These are phyloP conservation scores for Reinhardtius hippoglossoides DNA, from an alignment of 2,113 vertebrate species.

Conservation along the genomic window DNA sequence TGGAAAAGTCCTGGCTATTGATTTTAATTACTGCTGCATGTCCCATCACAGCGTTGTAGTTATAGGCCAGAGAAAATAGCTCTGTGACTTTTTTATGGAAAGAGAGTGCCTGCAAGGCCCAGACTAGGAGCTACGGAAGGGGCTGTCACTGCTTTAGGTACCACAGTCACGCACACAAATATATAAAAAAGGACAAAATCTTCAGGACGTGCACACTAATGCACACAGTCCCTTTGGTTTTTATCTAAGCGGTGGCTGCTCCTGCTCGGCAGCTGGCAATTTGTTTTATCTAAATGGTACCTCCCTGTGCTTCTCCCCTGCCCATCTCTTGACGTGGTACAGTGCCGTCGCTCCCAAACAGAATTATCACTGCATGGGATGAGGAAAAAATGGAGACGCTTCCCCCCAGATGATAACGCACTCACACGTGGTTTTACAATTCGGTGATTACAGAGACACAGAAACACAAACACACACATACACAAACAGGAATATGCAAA, in stretches of 20 bases:
- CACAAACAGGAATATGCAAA: slow-evolving; percentile 61
- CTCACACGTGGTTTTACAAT: slow-evolving; percentile 75
- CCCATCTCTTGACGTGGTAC: slow-evolving; percentile 79
- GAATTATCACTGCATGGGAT: slow-evolving; percentile 78
- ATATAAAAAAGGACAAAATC: slow-evolving; percentile 45
- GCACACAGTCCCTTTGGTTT: slow-evolving; percentile 64
- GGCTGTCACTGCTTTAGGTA: slow-evolving; percentile 26
- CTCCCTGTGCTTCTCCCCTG: slow-evolving; percentile 74
- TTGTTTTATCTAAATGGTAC: slow-evolving; percentile 86
- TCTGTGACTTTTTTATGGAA: slow-evolving; percentile 83
- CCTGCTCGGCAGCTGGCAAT: slow-evolving; percentile 79
- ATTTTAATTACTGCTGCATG: slow-evolving; percentile 96
- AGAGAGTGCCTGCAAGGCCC: slow-evolving; percentile 33
- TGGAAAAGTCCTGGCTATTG: slow-evolving; percentile 90
- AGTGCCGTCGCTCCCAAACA: slow-evolving; percentile 76
- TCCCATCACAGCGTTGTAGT: slow-evolving; percentile 87
- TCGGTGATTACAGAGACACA: slow-evolving; percentile 67
- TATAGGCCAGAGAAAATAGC: slow-evolving; percentile 87
- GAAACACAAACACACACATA: slow-evolving; percentile 54
- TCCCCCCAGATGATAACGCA: slow-evolving; percentile 51
- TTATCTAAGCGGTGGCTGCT: slow-evolving; percentile 72
- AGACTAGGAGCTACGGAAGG: slow-evolving; percentile 20
- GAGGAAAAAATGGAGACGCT: slow-evolving; percentile 47
- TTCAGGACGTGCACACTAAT: slow-evolving; percentile 50
- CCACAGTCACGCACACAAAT: slow-evolving; percentile 42